Conservation (phyloP, 2,888 invertebrate genomes). For the Microctonus brassicae region DNA sequence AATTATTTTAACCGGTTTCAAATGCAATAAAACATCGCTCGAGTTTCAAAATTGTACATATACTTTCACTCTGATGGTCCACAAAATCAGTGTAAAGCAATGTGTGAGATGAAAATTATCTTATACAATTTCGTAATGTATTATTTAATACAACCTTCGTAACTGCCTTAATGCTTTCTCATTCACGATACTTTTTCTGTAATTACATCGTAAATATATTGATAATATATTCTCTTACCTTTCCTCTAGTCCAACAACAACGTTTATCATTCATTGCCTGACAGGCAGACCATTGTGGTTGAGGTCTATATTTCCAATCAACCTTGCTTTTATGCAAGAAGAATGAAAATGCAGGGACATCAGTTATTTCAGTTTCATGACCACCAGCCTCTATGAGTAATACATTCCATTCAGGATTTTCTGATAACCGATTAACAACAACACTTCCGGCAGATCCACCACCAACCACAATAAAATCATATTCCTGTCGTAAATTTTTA, state of each 20-base stretch:
- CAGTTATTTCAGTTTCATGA: slow-evolving; percentile 88
- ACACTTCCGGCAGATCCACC: slow-evolving; percentile 90
- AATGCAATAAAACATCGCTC: background rate
- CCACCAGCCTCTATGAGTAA: slow-evolving; percentile 88
- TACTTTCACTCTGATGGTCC: background rate
- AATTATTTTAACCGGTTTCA: background rate
- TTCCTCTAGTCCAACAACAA: slow-evolving; percentile 92
- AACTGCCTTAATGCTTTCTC: background rate
- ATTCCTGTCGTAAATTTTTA: slow-evolving; percentile 76
- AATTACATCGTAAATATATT: no score
- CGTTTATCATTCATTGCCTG: slow-evolving; percentile 88
- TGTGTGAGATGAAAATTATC: background rate
- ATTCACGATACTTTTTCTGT: background rate
- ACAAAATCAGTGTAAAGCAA: background rate
- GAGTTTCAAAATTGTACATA: background rate
- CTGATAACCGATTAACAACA: slow-evolving; percentile 84
- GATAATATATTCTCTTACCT: slow-evolving; percentile 69
- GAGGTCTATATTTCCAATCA: slow-evolving; percentile 93
- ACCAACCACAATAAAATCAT: slow-evolving; percentile 87
- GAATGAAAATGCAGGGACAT: slow-evolving; percentile 87
- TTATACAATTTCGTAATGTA: background rate
- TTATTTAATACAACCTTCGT: background rate
- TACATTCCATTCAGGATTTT: slow-evolving; percentile 83
- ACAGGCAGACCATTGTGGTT: slow-evolving; percentile 86
- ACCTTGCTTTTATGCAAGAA: slow-evolving; percentile 91